These are phyloP conservation scores for Rhamnusium bicolor DNA, from an alignment of 2,888 invertebrate species.

Conservation along the genomic window DNA sequence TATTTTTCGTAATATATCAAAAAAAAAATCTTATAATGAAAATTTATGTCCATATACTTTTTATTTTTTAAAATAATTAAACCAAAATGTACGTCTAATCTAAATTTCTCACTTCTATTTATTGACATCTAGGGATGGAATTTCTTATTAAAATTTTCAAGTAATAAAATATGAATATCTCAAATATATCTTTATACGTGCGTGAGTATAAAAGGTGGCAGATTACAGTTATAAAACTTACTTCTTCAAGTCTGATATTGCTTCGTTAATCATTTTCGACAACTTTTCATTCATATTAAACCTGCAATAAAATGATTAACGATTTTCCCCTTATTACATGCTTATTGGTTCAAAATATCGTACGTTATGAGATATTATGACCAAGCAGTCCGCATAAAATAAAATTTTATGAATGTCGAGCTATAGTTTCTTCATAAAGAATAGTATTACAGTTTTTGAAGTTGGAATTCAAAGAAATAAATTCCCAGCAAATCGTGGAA, in stretches of 20 bases:
- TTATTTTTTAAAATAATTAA: no score
- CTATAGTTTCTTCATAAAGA: neutral
- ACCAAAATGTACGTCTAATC: no score
- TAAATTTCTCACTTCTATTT: no score
- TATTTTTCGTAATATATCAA: no score
- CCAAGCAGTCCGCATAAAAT: neutral
- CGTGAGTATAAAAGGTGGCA: neutral
- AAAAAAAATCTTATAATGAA: no score
- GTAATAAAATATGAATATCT: neutral
- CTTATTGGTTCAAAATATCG: neutral
- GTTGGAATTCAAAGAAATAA: neutral
- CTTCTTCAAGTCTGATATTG: neutral
- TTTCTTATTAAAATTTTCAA: neutral
- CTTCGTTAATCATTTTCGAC: conserved; percentile 14
- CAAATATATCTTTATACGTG: neutral
- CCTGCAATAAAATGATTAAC: conserved; percentile 37
- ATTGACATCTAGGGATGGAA: neutral
- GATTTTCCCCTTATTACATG: conserved; percentile 36
- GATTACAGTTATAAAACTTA: neutral
- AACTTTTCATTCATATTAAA: conserved; percentile 27
- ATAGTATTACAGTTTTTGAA: neutral
- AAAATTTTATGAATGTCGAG: neutral
- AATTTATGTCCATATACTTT: no score
- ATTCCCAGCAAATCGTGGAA: neutral
- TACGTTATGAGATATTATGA: neutral